Evolutionary conservation across 1,140 invertebrate species (phyloP).

Genomic region (Hermetia illucens): DNA sequence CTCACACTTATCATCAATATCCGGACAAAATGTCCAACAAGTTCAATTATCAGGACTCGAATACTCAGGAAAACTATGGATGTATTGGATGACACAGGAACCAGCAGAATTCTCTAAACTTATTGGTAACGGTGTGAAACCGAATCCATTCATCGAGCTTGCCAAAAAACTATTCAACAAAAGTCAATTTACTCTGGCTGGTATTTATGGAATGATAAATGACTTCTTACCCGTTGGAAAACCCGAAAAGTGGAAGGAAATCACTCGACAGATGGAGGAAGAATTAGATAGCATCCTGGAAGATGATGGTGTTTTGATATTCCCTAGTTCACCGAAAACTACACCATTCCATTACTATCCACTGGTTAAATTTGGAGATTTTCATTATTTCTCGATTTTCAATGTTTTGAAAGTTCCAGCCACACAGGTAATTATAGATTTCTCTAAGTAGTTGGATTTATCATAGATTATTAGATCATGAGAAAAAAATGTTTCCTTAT

Average conservation of each 20-base stretch:
- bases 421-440: slow-evolving; percentile 46
- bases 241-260: slow-evolving; percentile 42
- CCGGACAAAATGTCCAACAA: slow-evolving; percentile 16
- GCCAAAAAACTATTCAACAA: slow-evolving; percentile 39
- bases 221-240: slow-evolving; percentile 45
- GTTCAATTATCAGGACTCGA: slow-evolving; percentile 41
- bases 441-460: neutral
- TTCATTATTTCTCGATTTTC: slow-evolving; percentile 77
- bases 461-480: neutral
- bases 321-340: slow-evolving; percentile 65
- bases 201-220: slow-evolving; percentile 51
- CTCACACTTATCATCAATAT: slow-evolving; percentile 7
- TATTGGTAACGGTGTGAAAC: slow-evolving; percentile 43
- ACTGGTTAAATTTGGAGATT: slow-evolving; percentile 70
- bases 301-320: slow-evolving; percentile 69
- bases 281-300: slow-evolving; percentile 54
- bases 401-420: slow-evolving; percentile 74
- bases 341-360: slow-evolving; percentile 75
- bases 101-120: slow-evolving; percentile 42
- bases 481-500: too few species aligned
- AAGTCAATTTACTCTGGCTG: slow-evolving; percentile 47
- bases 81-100: slow-evolving; percentile 59
- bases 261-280: slow-evolving; percentile 41
- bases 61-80: slow-evolving; percentile 52
- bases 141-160: slow-evolving; percentile 38